Percentiles rank a stretch among this genome's conserved stretches.
These are phyloP conservation scores for Aelia acuminata DNA, from an alignment of 2,888 invertebrate genomes.

Conservation along the genomic window DNA sequence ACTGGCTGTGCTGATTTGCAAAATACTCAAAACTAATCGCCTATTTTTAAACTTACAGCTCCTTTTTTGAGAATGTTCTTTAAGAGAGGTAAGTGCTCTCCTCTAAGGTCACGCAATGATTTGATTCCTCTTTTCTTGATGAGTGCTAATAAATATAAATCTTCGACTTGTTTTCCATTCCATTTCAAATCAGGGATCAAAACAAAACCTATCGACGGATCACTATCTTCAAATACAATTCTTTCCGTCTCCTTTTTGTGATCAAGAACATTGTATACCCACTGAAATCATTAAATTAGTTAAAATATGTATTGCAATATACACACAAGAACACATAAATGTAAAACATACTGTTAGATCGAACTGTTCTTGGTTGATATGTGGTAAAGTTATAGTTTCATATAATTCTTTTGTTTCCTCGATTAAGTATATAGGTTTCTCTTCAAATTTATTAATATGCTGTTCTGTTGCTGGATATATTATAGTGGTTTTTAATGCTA, in stretches of 20 bases:
- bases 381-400: conserved; percentile 81
- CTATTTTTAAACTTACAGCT: conserved; percentile 72
- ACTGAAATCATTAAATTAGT: conserved; percentile 75
- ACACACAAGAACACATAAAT: neutral
- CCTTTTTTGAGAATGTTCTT: conserved; percentile 85
- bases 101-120: conserved; percentile 87
- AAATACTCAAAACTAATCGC: too few species aligned
- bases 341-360: conserved; percentile 79
- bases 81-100: conserved; percentile 83
- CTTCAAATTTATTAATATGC: conserved; percentile 89
- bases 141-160: conserved; percentile 89
- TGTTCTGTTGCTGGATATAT: conserved; percentile 95
- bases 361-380: conserved; percentile 81
- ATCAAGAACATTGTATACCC: conserved; percentile 96
- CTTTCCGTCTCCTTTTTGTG: conserved; percentile 92
- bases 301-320: conserved; percentile 60
- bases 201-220: conserved; percentile 86
- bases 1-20: too few species aligned
- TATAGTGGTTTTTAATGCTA: conserved; percentile 89
- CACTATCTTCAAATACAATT: conserved; percentile 85
- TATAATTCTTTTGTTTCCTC: conserved; percentile 90
- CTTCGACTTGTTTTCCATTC: conserved; percentile 84
- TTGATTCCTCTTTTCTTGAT: conserved; percentile 80
- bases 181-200: conserved; percentile 96
- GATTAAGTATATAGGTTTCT: conserved; percentile 81